Conservation (phyloP, 2,888 invertebrate species). For the Sinotaia quadrata region DNA sequence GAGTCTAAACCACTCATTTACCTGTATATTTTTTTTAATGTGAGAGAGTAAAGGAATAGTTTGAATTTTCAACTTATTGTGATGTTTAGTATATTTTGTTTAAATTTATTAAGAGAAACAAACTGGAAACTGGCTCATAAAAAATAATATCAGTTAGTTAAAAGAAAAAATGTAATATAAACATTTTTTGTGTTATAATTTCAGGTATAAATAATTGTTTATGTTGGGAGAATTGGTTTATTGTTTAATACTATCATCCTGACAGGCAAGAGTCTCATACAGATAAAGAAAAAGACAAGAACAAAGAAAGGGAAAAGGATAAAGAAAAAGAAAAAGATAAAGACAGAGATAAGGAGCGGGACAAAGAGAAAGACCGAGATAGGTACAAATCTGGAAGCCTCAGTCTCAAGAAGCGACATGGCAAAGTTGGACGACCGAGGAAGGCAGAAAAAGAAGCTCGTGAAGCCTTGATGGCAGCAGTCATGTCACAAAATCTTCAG, state of each 20-base stretch:
- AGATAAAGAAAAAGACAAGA: slow-evolving; percentile 25
- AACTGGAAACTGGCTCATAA: too few species aligned
- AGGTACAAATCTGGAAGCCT: slow-evolving; percentile 16
- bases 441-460: slow-evolving; percentile 44
- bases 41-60: too few species aligned
- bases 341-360: slow-evolving; percentile 34
- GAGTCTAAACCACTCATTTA: too few species aligned
- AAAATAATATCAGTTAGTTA: too few species aligned
- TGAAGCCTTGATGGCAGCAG: slow-evolving; percentile 36
- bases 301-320: slow-evolving; percentile 24
- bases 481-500: slow-evolving; percentile 32
- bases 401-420: slow-evolving; percentile 48
- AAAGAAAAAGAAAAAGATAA: slow-evolving; percentile 31
- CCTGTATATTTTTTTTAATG: too few species aligned
- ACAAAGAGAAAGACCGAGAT: slow-evolving; percentile 20
- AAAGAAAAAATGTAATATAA: too few species aligned
- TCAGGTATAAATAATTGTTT: too few species aligned
- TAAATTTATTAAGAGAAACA: too few species aligned
- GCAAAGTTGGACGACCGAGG: slow-evolving; percentile 46
- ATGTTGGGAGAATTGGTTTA: too few species aligned
- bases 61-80: too few species aligned
- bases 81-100: too few species aligned
- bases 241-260: not conserved
- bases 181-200: too few species aligned
- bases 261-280: not conserved